phyloP scores from a whole-genome alignment of 2,113 vertebrate species.

The Calyptommatus sinebrachiatus region DNA sequence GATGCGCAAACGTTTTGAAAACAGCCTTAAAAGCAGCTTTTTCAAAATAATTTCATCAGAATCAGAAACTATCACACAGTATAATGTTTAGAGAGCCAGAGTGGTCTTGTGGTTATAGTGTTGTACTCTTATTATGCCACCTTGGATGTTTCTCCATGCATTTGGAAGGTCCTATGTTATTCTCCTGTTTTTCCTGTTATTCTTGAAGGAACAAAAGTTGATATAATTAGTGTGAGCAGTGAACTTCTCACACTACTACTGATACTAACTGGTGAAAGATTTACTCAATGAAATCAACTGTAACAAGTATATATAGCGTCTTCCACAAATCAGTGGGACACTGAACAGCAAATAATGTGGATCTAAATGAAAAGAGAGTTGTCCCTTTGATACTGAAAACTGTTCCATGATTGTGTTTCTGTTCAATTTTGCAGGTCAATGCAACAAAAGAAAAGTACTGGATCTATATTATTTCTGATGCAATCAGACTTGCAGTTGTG shows the following conservation, averaged over 20 bases:
- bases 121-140: neutral
- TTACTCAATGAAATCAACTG: neutral
- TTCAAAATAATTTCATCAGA: too few relatives aligned
- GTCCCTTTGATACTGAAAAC: fast-evolving
- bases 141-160: too few relatives aligned
- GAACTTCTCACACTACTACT: neutral
- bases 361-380: neutral
- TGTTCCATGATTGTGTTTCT: fast-evolving
- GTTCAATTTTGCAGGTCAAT: constrained; percentile 56
- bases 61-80: neutral
- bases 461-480: constrained; percentile 71
- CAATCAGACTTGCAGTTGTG: constrained; percentile 71
- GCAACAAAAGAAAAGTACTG: constrained; percentile 64
- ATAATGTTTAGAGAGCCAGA: too few relatives aligned
- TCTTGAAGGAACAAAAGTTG: too few relatives aligned
- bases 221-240: neutral
- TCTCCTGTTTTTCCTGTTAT: too few relatives aligned
- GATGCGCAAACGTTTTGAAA: too few relatives aligned
- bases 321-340: neutral
- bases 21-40: too few relatives aligned
- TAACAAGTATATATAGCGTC: too few relatives aligned
- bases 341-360: neutral
- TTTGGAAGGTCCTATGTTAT: too few relatives aligned
- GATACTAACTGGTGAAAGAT: neutral
- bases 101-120: neutral